Conservation (phyloP, 1,140 invertebrate genomes). For the Homarus americanus region DNA sequence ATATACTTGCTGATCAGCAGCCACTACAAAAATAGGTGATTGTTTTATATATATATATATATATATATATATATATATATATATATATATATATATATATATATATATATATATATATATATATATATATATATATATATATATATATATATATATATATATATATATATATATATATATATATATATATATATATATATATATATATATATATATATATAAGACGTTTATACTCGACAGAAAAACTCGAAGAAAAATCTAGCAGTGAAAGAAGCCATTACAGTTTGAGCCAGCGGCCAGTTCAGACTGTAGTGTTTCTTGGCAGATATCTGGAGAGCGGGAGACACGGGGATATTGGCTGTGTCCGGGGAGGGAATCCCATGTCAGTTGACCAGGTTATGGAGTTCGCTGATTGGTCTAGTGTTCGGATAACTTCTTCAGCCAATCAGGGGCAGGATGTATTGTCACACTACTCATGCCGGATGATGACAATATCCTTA, state of each 20-base stretch:
- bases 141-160: too few species aligned
- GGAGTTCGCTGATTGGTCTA: conserved; percentile 11
- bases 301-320: background rate
- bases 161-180: conserved; percentile 8
- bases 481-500: background rate
- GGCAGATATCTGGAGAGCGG: background rate
- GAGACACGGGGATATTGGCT: conserved; percentile 6
- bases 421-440: background rate
- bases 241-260: background rate
- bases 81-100: too few species aligned
- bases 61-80: too few species aligned
- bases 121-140: too few species aligned
- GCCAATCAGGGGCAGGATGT: background rate
- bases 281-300: background rate
- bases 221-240: background rate
- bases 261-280: background rate
- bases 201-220: conserved; percentile 32
- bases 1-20: too few species aligned
- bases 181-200: conserved; percentile 20
- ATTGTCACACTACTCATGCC: background rate
- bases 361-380: background rate
- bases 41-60: too few species aligned
- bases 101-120: too few species aligned
- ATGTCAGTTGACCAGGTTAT: background rate
- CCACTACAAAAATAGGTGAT: too few species aligned